Evolutionary conservation across 1,140 invertebrate genomes (phyloP).

Genomic region (Drosophila lowei): DNA sequence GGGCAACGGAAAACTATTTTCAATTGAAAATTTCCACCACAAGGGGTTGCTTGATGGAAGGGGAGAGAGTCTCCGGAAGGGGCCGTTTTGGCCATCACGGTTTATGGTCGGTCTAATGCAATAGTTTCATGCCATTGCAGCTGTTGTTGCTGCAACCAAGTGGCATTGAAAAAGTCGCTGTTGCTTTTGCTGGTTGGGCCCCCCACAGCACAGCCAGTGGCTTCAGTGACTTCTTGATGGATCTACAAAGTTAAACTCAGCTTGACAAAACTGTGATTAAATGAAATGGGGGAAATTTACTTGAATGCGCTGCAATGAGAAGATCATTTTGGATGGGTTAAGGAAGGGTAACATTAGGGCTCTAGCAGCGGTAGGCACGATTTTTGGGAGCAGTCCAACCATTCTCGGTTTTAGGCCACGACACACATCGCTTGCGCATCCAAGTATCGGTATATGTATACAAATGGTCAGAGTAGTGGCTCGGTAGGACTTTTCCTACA

Average conservation of each 20-base stretch:
- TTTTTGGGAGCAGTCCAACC: too few relatives aligned
- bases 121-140: constrained; percentile 71
- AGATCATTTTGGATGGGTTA: neutral
- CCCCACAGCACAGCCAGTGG: neutral
- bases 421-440: too few relatives aligned
- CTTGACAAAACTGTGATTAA: constrained; percentile 30
- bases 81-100: constrained; percentile 68
- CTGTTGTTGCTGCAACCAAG: constrained; percentile 53
- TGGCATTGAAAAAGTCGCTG: constrained; percentile 45
- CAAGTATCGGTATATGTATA: too few relatives aligned
- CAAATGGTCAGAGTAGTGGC: too few relatives aligned
- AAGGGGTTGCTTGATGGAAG: neutral
- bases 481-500: too few relatives aligned
- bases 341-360: neutral
- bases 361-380: too few relatives aligned
- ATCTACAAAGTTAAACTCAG: constrained; percentile 29
- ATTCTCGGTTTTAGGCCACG: too few relatives aligned
- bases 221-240: constrained; percentile 24
- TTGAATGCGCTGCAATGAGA: constrained; percentile 13
- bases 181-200: constrained; percentile 20
- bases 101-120: constrained; percentile 71
- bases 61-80: neutral
- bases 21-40: constrained; percentile 52
- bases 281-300: constrained; percentile 13
- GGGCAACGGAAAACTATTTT: constrained; percentile 60